Base-by-base conservation (phyloP, 2,888 invertebrate genomes). In the Hemaris fuciformis region DNA sequence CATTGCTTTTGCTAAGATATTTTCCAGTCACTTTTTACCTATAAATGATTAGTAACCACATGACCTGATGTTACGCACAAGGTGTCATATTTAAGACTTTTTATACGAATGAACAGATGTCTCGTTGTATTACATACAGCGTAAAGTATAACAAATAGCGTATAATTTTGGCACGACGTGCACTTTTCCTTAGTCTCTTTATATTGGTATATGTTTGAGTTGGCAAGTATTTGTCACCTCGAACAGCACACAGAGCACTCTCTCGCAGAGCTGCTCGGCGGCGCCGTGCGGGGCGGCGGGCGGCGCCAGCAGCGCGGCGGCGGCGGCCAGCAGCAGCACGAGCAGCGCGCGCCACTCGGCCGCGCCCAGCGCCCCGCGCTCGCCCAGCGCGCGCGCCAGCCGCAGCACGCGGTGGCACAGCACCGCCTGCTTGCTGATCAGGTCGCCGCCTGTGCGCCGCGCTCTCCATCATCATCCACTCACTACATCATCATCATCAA, bases 231-330 rank as follows among this genome's bases (percentile, higher is more conserved):
- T n/a, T 0, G 6, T 27, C 57, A 61, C 61, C 34, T 62, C 98
- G 85, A 99, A 97, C 61, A 99, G 94, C 38, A 99, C 99, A 70
- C 98, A 97, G 4, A 99, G 93, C 59, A 99, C 98, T 38, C 99
- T 93, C 85, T 99, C 98, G 83, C 98, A 98, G 48, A 99, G 93
- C 83, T 99, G 98, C 83, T 98, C 98, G 0, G 97, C 97, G n/a
- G 98, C 97, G 78, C 98, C 97, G 87, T 98, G 98, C 89, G 97
- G 97, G 31, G 98, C 96, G 4, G 97, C 97, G 5, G 99, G 99
- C 23, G 99, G 98, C 1, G 98, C 96, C 64, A 99, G 93, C 42
- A 99, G 92, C 7, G 98, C 97, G 71, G 98, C 97, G 79, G 98
- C 99, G 38, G 99, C 91, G 0, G 88, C 82, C 65, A 99, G 92